Evolutionary conservation across 37 sponge, comb jelly and placozoan species (phyloP), one percentile per base, ranked within the genome.

Genomic region (Halichondria panicea): DNA sequence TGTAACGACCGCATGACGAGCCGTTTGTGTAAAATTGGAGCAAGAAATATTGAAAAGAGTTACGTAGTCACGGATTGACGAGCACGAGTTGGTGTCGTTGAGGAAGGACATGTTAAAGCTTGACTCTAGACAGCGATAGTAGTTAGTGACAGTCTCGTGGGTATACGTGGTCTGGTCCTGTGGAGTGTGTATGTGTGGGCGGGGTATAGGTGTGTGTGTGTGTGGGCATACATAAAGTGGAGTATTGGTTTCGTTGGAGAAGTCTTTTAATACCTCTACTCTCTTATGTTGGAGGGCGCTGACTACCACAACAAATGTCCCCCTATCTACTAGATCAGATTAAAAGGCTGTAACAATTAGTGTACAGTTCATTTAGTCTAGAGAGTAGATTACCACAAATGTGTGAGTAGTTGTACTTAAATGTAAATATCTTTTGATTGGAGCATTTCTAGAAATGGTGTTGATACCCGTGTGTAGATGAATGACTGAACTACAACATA

Each of bases 61-160:
- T 9, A 81, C 33, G 37, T 32, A 27, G 8, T 42, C 63, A 21
- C 55, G 31, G 38, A 60, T 43, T 19, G 1, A 18, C 4, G 64
- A 33, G 32, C 81, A 81, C 9, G 58, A 38, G 21, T 22, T 30
- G 4, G 37, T 6, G 36, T 30, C 31, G 64, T 11, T 63, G 64
- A 37, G 5, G 11, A 35, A 35, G 24, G 36, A 35, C 36, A 30
- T 30, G 32, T 30, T 33, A 34, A 2, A 65, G 2, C 59, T 83
- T 83, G 83, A 61, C 8, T 25, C 24, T 8, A 76, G 61, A 70
- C 84, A 84, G 12, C 30, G 9, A 4, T 44, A 35, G 31, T 27
- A 84, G 70, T 75, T 39, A 7, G 70, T 76, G 18, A 76, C 63
- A 48, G 3, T 63, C 55, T 68, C 66, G 13, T 68, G 12, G 40